These are phyloP conservation scores for Enhydra lutris DNA, from an alignment of 2,113 vertebrate species.

Conservation along the genomic window DNA sequence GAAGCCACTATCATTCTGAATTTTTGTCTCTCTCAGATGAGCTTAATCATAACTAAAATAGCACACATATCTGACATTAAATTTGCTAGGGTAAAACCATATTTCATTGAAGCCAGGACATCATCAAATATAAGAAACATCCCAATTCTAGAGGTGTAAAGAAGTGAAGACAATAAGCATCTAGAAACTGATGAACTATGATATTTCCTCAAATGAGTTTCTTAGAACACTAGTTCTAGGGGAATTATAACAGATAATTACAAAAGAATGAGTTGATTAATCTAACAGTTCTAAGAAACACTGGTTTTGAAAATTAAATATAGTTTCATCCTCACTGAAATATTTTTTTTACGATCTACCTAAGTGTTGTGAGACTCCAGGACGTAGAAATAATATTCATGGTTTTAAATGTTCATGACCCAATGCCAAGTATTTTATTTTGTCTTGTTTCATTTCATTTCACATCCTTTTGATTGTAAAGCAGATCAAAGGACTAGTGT, in stretches of 20 bases:
- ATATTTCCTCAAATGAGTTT: neutral
- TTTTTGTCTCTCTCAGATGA: neutral
- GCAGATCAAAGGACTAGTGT: neutral
- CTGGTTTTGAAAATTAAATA: slow-evolving; percentile 19
- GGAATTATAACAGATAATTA: slow-evolving; percentile 8
- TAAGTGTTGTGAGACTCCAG: neutral
- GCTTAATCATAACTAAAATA: neutral
- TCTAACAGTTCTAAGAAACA: neutral
- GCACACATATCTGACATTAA: neutral
- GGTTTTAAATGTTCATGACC: neutral
- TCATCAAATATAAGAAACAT: neutral
- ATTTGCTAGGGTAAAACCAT: neutral
- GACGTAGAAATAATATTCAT: neutral
- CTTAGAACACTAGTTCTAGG: neutral
- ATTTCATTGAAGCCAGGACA: neutral
- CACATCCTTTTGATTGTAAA: neutral
- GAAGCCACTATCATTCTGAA: neutral
- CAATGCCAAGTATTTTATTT: neutral
- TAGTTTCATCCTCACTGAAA: neutral
- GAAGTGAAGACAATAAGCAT: neutral
- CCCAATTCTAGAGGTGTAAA: neutral
- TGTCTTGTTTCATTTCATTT: neutral
- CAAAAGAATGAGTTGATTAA: neutral
- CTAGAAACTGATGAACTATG: neutral
- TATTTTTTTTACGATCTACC: slow-evolving; percentile 3